Evolutionary conservation across 2,113 vertebrate species (phyloP), one percentile per base, ranked within the genome.

Genomic region (Epinephelus fuscoguttatus): DNA sequence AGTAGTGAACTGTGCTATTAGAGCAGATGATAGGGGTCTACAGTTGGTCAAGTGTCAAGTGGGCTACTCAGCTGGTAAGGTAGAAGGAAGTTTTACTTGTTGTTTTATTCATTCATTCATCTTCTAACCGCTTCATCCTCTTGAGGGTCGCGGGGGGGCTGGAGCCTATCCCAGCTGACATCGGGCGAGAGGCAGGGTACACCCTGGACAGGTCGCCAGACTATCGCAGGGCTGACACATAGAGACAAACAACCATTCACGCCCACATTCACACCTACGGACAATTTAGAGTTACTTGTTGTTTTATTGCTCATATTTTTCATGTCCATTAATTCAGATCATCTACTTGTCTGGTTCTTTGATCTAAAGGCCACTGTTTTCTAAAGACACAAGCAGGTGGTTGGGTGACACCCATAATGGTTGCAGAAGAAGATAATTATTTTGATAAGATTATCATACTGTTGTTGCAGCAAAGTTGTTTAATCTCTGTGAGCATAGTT

Each of bases 1-100:
- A 63, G 42, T 68, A 75, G 76, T 64, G 53, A 68, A 13, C 78
- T 66, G 71, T 64, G n/a, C 59, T 40, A 19, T 53, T 55, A 75
- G 33, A 80, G 78, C n/a, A 17, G 61, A 72, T 68, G 33, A 61
- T 19, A 42, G 21, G 15, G n/a, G 53, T 71, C 37, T 49, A 5
- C 52, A 53, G 78, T 17, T 42, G 23, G 73, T 14, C 17, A 71
- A 68, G 42, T 66, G 52, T 60, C 27, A 27, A 27, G 27, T 47
- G 21, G 40, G 49, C 67, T 7, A 2, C 47, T 72, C 42, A 2
- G 23, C 12, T 50, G 27, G 2, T 27, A 4, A 74, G 14, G 7
- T 33, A 37, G 21, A 33, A 18, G 5, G 45, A 75, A n/a, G 47
- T 33, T 47, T 62, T 68, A 33, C 27, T 53, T n/a, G 4, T 10